Evolutionary conservation across 2,888 invertebrate species (phyloP).

Genomic region (Mimumesa dahlbomi): DNA sequence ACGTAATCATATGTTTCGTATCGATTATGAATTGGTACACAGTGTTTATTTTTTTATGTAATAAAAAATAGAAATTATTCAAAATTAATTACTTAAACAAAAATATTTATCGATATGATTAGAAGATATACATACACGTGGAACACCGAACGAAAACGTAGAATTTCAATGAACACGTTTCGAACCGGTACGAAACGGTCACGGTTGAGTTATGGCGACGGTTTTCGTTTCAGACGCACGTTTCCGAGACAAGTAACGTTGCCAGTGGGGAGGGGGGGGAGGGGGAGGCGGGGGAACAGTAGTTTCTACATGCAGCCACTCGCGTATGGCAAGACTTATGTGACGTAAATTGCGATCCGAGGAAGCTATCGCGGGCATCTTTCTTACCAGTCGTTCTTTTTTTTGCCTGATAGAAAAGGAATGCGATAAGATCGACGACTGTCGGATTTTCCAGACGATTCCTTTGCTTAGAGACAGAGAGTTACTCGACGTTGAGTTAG

Average conservation of each 20-base stretch:
- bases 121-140: too few relatives aligned
- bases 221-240: neutral
- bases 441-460: constrained; percentile 42
- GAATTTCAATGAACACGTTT: too few relatives aligned
- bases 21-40: too few relatives aligned
- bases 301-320: neutral
- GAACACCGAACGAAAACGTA: too few relatives aligned
- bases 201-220: neutral
- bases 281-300: neutral
- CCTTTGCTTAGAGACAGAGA: constrained; percentile 49
- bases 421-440: constrained; percentile 50
- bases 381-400: constrained; percentile 17
- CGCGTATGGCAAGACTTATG: neutral
- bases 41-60: too few relatives aligned
- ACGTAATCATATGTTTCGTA: too few relatives aligned
- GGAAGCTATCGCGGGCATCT: constrained; percentile 8
- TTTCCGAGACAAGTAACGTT: neutral
- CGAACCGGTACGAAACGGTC: neutral
- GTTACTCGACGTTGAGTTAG: constrained; percentile 40
- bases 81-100: too few relatives aligned
- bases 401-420: constrained; percentile 33
- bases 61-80: too few relatives aligned
- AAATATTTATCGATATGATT: too few relatives aligned
- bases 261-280: neutral
- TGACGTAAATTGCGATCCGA: neutral